phyloP scores from a whole-genome alignment of 2,888 invertebrate species.

The Cantharis flavilabris region DNA sequence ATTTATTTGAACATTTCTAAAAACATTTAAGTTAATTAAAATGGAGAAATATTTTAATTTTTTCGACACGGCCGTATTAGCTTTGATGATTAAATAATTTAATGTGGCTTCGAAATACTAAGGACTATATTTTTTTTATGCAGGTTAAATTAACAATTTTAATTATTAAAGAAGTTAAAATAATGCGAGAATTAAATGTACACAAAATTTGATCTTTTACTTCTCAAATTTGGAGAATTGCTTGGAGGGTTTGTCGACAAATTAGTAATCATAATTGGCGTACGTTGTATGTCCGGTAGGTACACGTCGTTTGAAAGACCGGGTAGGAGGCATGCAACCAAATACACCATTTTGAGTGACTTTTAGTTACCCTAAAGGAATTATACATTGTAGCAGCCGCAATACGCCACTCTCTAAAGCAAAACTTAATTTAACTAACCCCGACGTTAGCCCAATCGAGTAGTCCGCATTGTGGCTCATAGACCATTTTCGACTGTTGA shows the following conservation, averaged over 20 bases:
- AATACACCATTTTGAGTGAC: constrained; percentile 45
- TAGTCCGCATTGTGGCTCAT: constrained; percentile 30
- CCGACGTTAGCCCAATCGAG: constrained; percentile 37
- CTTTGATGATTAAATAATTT: neutral
- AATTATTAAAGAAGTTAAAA: neutral
- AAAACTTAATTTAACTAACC: constrained; percentile 54
- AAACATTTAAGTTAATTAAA: neutral
- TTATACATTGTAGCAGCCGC: constrained; percentile 47
- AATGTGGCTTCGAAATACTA: neutral
- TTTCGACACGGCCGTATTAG: neutral
- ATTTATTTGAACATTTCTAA: neutral
- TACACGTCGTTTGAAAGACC: constrained; percentile 26
- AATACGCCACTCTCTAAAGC: constrained; percentile 47
- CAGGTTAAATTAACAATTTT: neutral
- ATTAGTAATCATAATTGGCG: constrained; percentile 30
- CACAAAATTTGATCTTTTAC: constrained; percentile 2
- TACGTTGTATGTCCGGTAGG: constrained; percentile 28
- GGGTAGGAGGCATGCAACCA: constrained; percentile 25
- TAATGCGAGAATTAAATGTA: neutral
- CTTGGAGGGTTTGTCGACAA: constrained; percentile 25
- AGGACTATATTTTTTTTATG: neutral
- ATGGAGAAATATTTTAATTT: neutral
- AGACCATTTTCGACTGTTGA: constrained; percentile 30
- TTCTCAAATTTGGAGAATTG: constrained; percentile 11
- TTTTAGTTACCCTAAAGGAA: constrained; percentile 48